Percentiles rank a stretch among this genome's conserved stretches.
Conservation (phyloP, 2,888 invertebrate species). For the Lacanobia wlatinum region DNA sequence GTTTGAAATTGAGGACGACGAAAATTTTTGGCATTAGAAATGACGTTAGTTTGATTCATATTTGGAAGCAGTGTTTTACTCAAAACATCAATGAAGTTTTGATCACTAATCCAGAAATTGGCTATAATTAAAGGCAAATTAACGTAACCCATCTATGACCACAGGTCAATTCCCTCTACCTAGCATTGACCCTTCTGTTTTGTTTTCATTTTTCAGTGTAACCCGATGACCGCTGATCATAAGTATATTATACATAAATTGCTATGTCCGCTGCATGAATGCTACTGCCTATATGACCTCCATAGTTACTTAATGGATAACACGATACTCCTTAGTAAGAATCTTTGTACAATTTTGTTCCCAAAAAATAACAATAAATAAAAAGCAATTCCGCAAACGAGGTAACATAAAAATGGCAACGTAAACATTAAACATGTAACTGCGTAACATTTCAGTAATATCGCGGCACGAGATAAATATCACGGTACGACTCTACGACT, state of each 20-base stretch:
- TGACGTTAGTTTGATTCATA: not conserved
- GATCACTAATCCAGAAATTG: not conserved
- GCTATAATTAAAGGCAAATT: not conserved
- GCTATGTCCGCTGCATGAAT: too few relatives aligned
- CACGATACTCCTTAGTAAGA: not conserved
- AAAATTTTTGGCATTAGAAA: slow-evolving; percentile 7
- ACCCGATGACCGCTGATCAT: too few relatives aligned
- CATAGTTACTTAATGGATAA: not conserved
- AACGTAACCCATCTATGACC: not conserved
- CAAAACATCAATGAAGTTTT: not conserved
- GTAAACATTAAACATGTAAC: slow-evolving; percentile 59
- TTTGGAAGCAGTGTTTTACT: not conserved
- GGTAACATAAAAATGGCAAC: slow-evolving; percentile 51
- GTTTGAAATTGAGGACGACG: slow-evolving; percentile 38
- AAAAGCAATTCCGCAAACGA: slow-evolving; percentile 51
- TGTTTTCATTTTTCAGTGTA: too few relatives aligned
- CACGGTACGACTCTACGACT: slow-evolving; percentile 28
- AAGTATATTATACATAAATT: too few relatives aligned
- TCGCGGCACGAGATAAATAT: slow-evolving; percentile 47
- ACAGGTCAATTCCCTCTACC: not conserved
- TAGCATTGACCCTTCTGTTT: not conserved
- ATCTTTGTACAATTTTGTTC: not conserved
- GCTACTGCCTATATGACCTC: not conserved
- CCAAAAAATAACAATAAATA: slow-evolving; percentile 41
- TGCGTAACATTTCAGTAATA: slow-evolving; percentile 61